Percentiles rank a stretch among this genome's conserved stretches.
These are phyloP conservation scores for Betta splendens DNA, from an alignment of 2,797 vertebrate genomes.

Conservation along the genomic window DNA sequence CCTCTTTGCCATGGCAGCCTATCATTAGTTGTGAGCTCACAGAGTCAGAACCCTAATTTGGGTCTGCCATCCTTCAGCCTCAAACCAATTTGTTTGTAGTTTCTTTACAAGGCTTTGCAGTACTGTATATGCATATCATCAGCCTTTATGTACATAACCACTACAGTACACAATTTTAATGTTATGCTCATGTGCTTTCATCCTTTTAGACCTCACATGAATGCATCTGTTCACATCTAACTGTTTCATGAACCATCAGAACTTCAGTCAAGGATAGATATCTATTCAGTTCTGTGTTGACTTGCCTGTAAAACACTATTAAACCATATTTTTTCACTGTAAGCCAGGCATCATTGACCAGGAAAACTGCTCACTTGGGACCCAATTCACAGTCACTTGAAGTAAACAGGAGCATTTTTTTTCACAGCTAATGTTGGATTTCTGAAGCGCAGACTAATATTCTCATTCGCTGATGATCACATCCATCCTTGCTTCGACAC, in stretches of 20 bases:
- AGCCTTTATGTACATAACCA: not conserved
- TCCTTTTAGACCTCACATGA: not conserved
- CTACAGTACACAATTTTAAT: not conserved
- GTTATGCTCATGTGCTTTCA: not conserved
- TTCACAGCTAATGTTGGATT: slow-evolving; percentile 1
- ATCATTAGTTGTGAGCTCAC: slow-evolving; percentile 68
- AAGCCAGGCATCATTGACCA: not conserved
- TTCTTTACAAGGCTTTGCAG: slow-evolving; percentile 8
- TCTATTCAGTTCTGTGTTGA: not conserved
- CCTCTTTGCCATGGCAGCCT: slow-evolving; percentile 61
- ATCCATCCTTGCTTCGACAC: not conserved
- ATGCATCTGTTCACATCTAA: not conserved
- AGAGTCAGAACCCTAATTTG: slow-evolving; percentile 66
- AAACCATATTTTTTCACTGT: not conserved
- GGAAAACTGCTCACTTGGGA: not conserved
- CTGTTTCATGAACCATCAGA: not conserved
- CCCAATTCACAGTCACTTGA: not conserved
- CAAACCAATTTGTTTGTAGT: slow-evolving; percentile 33
- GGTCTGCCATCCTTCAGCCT: slow-evolving; percentile 43
- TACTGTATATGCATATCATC: slow-evolving; percentile 2
- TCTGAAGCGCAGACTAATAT: slow-evolving; percentile 8
- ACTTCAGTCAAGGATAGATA: not conserved
- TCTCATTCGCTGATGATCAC: slow-evolving; percentile 4
- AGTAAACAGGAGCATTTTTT: not conserved
- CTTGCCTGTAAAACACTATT: not conserved